Conservation (phyloP, 2,888 invertebrate genomes). For the Keiferia lycopersicella region DNA sequence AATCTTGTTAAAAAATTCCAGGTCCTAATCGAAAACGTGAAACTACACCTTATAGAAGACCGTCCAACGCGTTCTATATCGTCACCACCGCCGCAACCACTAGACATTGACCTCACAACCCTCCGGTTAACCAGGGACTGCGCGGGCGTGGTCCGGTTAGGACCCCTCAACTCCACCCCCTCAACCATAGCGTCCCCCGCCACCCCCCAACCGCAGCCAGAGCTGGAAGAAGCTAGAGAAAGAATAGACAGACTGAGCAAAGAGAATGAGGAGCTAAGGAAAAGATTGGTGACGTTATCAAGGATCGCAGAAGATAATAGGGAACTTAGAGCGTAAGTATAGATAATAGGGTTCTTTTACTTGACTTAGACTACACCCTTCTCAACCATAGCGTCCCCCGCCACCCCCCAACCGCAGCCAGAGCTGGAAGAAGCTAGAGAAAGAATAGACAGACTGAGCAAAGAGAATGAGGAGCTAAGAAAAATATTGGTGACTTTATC, state of each 20-base stretch:
- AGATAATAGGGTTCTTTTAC: no score
- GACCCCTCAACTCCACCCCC: slow-evolving; percentile 75
- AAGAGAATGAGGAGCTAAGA: slow-evolving; percentile 77
- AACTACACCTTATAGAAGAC: slow-evolving; percentile 90
- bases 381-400: slow-evolving; percentile 42
- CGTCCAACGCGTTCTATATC: slow-evolving; percentile 88
- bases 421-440: slow-evolving; percentile 68
- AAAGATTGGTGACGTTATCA: slow-evolving; percentile 69
- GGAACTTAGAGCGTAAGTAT: slow-evolving; percentile 73
- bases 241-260: slow-evolving; percentile 58
- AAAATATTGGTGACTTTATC: slow-evolving; percentile 71
- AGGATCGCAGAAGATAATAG: slow-evolving; percentile 80
- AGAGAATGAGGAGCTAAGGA: slow-evolving; percentile 78
- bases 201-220: slow-evolving; percentile 60
- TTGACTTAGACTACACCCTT: slow-evolving; percentile 28
- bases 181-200: slow-evolving; percentile 54
- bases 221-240: slow-evolving; percentile 70
- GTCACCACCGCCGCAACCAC: slow-evolving; percentile 90
- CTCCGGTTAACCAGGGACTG: slow-evolving; percentile 86
- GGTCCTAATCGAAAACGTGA: slow-evolving; percentile 88
- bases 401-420: slow-evolving; percentile 43
- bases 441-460: slow-evolving; percentile 58
- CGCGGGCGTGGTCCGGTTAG: slow-evolving; percentile 85
- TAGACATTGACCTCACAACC: slow-evolving; percentile 87
- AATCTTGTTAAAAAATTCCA: slow-evolving; percentile 47